Evolutionary conservation across 2,888 invertebrate genomes (phyloP), one percentile per base, ranked within the genome.

Genomic region (Apoda limacodes): DNA sequence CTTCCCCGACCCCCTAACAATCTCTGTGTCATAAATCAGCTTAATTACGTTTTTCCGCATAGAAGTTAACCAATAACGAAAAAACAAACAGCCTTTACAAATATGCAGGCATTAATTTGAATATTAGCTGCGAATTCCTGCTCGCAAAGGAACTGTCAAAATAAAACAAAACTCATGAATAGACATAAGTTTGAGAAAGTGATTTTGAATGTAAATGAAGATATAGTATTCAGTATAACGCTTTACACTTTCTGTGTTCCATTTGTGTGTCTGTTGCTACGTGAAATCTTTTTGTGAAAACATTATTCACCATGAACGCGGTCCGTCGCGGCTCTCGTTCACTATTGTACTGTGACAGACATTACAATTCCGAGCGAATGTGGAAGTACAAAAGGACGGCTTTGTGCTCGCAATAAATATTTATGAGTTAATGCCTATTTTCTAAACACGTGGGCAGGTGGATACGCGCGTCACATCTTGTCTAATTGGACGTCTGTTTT

Each of bases 341-440:
- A 60, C 57, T 65, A 60, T 71, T 69, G 63, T 66, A 68, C 66
- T 71, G 68, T 67, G 71, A 72, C 75, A 74, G 68, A 68, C 69
- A 76, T 78, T 76, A 74, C 72, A 74, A 75, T 78, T 78, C 71
- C 52, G 50, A 59, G 60, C 69, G 72, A 74, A 78, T 76, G 66
- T 72, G 65, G 65, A 70, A 69, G 66, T 66, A 46, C 63, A 75
- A 70, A 76, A 75, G 74, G 69, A 63, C 55, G 60, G 65, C 66
- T 65, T 76, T 76, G 75, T 76, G 55, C 56, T 47, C 51, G 53
- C 58, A 50, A 75, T 80, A 70, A 78, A 78, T 80, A 78, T 80
- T 72, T 74, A 80, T 80, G 69, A 75, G 68, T 56, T 62, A 70
- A 64, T 69, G 65, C 52, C 64, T 71, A 69, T 76, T 76, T 74